Base-by-base conservation (phyloP, 2,888 invertebrate species). In the Acanthacorydalis orientalis region DNA sequence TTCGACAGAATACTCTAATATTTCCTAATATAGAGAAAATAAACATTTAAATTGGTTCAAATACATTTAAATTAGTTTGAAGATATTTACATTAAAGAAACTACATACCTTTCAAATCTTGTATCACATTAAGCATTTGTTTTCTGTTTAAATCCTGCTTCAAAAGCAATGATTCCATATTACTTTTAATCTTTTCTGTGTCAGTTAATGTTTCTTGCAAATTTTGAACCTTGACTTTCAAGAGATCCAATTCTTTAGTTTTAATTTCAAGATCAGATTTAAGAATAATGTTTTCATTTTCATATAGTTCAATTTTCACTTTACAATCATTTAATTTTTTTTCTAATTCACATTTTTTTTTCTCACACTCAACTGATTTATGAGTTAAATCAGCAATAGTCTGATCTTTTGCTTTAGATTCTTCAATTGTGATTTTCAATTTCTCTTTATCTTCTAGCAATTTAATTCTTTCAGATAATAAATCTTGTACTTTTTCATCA, bases 1-100 rank as follows among this genome's bases (percentile, higher is more conserved):
- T 75, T 51, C 87, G 70, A 57, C 86, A 86, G 56, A 85, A 86
- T 0, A 87, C 87, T 46, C 87, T 64, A 47, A 87, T 86, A 56
- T 83, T 84, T 1, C 84, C 46, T 46, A 15, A 14, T 38, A 46
- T 38, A 38, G 31, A 23, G 7, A 11, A 14, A 44, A 15, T 16
- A 43, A 4, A 4, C 37, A 35, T 35, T 23, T 23, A 4, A 23
- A 23, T 23, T 2, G 2, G 2, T 23, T 23, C 23, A 23, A 23
- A 23, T 23, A 23, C n/a, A n/a, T n/a, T n/a, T n/a, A n/a, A n/a
- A n/a, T n/a, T n/a, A n/a, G n/a, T n/a, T n/a, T n/a, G n/a, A n/a
- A n/a, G n/a, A n/a, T n/a, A n/a, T n/a, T 11, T 40, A 11, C 4
- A 41, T 4, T n/a, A 14, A 4, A 43, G 4, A 31, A 23, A 31